phyloP scores from a whole-genome alignment of 2,888 invertebrate genomes.

The Ochropleura leucogaster region DNA sequence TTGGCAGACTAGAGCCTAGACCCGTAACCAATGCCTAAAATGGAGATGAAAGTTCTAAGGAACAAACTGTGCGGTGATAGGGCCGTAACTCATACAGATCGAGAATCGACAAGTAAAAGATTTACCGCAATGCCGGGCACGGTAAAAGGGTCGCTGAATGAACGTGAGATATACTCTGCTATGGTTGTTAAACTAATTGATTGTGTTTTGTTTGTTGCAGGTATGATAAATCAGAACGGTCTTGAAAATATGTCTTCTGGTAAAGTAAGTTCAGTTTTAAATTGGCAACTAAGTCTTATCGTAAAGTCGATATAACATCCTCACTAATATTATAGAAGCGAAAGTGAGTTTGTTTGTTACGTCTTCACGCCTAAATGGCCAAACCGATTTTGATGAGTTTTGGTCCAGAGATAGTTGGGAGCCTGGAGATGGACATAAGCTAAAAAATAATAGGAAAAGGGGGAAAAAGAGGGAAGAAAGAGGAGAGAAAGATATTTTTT shows the following conservation, averaged over 20 bases:
- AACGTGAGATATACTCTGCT: slow-evolving; percentile 26
- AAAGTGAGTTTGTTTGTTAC: no score
- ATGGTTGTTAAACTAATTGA: slow-evolving; percentile 38
- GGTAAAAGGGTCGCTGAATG: slow-evolving; percentile 59
- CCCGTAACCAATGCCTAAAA: slow-evolving; percentile 80
- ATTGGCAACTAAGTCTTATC: not conserved
- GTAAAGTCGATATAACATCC: not conserved
- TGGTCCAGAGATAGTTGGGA: no score
- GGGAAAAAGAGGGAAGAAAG: no score
- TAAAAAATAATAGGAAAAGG: no score
- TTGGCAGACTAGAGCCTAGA: slow-evolving; percentile 64
- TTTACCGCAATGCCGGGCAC: slow-evolving; percentile 73
- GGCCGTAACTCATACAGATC: slow-evolving; percentile 82
- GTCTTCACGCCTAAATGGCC: no score
- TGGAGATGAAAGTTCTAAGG: slow-evolving; percentile 83
- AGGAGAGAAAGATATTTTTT: no score
- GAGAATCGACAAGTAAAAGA: slow-evolving; percentile 77
- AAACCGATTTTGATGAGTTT: no score
- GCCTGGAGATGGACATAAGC: no score
- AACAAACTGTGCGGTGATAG: slow-evolving; percentile 71
- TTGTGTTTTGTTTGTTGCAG: slow-evolving; percentile 59
- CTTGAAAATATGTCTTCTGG: not conserved
- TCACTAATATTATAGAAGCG: no score
- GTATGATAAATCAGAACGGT: slow-evolving; percentile 40
- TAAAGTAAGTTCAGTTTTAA: slow-evolving; percentile 9